Evolutionary conservation across 1,140 invertebrate species (phyloP), one percentile per base, ranked within the genome.

Genomic region (Temnothorax curvispinosus): DNA sequence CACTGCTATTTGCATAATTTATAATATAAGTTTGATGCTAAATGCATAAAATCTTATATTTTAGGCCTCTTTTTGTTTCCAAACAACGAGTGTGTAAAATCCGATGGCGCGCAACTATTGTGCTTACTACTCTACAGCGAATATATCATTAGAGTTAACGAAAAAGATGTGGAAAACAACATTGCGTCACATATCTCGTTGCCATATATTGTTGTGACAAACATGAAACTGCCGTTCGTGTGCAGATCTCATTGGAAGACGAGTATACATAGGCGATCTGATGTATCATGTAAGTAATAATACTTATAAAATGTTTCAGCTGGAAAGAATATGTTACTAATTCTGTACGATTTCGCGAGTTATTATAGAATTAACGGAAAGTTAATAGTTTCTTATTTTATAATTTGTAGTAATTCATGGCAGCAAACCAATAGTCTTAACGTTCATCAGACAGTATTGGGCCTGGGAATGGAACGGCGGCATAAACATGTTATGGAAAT

Each of bases 41-140:
- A 78, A 67, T n/a, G 8, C 9, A 50, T 50, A 47, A 65, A 71
- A 69, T 11, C 3, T 58, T 87, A 27, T 64, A 84, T 88, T 80
- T 89, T 80, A 96, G 96, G 95, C 62, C 81, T 96, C 44, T 96
- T 96, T 91, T 86, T 96, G 65, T 96, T 96, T 94, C 95, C 95
- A 77, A 95, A 95, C 50, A 96, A 96, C 72, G 95, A 96, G 88
- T 92, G 93, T 60, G 86, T 96, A 32, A 95, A 94, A 88, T 89
- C 92, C 13, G 96, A 96, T 91, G 95, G 91, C 2, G 92, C 94
- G 15, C 94, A 95, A 54, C 88, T 96, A 18, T 85, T 96, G 5
- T 95, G 94, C 89, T 81, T 96, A 0, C 88, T 96, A 74, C 87
- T 96, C 32, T 96, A 95, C 72, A 94, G 93, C 85, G 94, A 96